Conservation (phyloP, 1,140 invertebrate genomes). For the Drosophila jambulina region DNA sequence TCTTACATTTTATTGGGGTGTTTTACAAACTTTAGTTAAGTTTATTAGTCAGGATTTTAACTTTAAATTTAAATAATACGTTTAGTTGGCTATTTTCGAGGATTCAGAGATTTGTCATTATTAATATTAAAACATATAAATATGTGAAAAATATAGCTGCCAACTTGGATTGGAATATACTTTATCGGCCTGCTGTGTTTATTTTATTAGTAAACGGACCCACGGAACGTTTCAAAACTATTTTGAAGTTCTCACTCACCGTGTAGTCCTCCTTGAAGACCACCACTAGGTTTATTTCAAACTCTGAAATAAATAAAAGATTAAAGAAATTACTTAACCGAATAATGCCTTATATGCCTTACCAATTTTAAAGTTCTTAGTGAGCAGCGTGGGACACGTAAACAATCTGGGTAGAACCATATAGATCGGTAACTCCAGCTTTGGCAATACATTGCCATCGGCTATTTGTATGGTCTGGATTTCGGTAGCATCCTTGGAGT, state of each 20-base stretch:
- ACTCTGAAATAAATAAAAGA: constrained; percentile 90
- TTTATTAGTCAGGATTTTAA: background rate
- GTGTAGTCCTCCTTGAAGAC: constrained; percentile 97
- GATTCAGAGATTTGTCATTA: constrained; percentile 4
- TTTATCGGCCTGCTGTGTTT: constrained; percentile 54
- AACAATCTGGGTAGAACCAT: constrained; percentile 98
- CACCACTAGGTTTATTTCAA: constrained; percentile 97
- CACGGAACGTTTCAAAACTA: constrained; percentile 66
- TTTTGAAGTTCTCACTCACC: constrained; percentile 97
- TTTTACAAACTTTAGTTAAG: background rate
- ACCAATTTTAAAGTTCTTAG: constrained; percentile 98
- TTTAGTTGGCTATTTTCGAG: background rate
- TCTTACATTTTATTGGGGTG: background rate
- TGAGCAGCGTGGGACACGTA: constrained; percentile 96
- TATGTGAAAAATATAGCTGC: constrained; percentile 19
- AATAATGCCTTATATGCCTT: constrained; percentile 49
- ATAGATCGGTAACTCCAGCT: constrained; percentile 94
- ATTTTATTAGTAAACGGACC: constrained; percentile 53
- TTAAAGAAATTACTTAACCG: constrained; percentile 3
- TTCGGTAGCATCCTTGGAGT: constrained; percentile 97
- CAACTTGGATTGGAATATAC: background rate
- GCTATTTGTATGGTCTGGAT: constrained; percentile 99
- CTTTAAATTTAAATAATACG: background rate
- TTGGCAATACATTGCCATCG: constrained; percentile 94
- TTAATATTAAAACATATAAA: background rate